Base-by-base conservation (phyloP, 2,888 invertebrate genomes). In the Pantelozetes paolii region DNA sequence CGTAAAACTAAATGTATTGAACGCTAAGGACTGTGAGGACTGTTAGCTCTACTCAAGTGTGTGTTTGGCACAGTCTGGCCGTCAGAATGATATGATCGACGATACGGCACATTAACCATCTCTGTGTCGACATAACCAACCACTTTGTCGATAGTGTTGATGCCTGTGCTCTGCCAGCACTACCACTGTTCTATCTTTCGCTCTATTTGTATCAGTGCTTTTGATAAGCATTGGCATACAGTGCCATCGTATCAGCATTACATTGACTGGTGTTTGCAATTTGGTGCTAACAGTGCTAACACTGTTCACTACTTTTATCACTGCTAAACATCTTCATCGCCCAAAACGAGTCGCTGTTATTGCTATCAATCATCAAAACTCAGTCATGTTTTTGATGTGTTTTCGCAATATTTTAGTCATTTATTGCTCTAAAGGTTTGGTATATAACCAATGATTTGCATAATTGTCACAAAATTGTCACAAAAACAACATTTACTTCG, bases 91-190 rank as follows among this genome's bases (percentile, higher is more conserved):
- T 62, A 62, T 62, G 36, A 36, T 32, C 32, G 20, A 67, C 67
- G 36, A 40, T 67, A 67, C 40, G 40, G 30, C 40, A 67, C 36
- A 67, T 67, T 67, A 67, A 67, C 40, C 40, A 67, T 67, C 40
- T 40, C 67, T 67, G 67, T 40, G 40, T 67, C 36, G 20, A 67
- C 67, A 67, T 67, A 40, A 23, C 23, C 40, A 36, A 67, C 67
- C 67, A 67, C 40, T 67, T 40, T 67, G 67, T 67, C 67, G 67
- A 67, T 67, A 40, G 67, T 59, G n/a, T 59, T 59, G 59, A 59
- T 59, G 59, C 18, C 20, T 9, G 15, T 48, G 20, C 18, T 48
- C 48, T 48, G 20, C 48, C 59, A 59, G 59, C 59, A 3, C 18
- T 59, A n/a, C 15, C 59, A 23, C 15, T 15, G n/a, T 36, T 64